These are phyloP conservation scores for Ammodytes dubius DNA, from an alignment of 2,113 vertebrate species.

Conservation along the genomic window DNA sequence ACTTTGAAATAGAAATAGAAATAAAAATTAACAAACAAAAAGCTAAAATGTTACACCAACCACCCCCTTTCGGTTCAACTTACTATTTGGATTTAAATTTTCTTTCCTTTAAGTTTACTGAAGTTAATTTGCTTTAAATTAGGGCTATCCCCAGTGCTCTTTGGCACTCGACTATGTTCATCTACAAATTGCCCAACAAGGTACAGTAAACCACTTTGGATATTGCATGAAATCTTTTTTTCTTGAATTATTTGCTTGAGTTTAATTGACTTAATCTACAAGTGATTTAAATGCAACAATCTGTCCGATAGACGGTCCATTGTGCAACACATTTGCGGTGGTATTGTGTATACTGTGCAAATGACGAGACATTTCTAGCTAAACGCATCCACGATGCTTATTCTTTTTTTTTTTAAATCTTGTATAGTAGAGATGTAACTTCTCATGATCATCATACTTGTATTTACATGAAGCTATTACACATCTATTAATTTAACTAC, in stretches of 20 bases:
- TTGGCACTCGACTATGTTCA: conserved; percentile 86
- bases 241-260: conserved; percentile 52
- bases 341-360: conserved; percentile 68
- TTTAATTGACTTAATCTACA: conserved; percentile 63
- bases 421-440: conserved; percentile 57
- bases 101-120: conserved; percentile 85
- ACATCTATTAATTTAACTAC: conserved; percentile 78
- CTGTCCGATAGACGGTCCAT: conserved; percentile 45
- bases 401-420: conserved; percentile 46
- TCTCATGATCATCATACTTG: conserved; percentile 65
- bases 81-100: conserved; percentile 80
- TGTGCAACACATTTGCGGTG: conserved; percentile 64
- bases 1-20: conserved; percentile 74
- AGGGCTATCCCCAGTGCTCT: conserved; percentile 81
- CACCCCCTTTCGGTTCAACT: conserved; percentile 75
- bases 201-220: conserved; percentile 87
- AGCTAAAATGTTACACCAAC: conserved; percentile 83
- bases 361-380: conserved; percentile 73
- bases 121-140: conserved; percentile 82
- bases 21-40: conserved; percentile 44
- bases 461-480: conserved; percentile 78
- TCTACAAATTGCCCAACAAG: conserved; percentile 83
- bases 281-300: conserved; percentile 58
- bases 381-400: conserved; percentile 68
- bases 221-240: conserved; percentile 73